A percentile compares a stretch with the other conserved stretches of the same genome.
phyloP scores from a whole-genome alignment of 2,113 vertebrate species.

The Cololabis saira region DNA sequence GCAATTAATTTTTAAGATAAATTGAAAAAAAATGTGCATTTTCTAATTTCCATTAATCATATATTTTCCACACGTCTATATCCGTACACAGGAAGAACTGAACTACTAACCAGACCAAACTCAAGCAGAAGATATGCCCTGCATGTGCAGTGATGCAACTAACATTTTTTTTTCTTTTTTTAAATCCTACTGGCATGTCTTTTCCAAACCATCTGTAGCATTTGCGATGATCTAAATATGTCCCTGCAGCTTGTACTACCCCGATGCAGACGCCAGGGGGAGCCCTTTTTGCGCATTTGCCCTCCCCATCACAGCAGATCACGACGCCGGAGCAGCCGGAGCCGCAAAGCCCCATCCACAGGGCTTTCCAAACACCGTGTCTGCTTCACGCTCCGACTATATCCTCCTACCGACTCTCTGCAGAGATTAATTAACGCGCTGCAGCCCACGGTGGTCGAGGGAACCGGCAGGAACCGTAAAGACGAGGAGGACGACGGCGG shows the following conservation, averaged over 20 bases:
- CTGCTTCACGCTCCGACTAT: constrained; percentile 57
- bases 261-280: constrained; percentile 54
- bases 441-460: constrained; percentile 26
- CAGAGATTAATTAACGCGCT: constrained; percentile 10
- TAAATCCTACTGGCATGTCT: no score
- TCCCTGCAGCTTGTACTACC: neutral
- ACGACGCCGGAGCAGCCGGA: constrained; percentile 58
- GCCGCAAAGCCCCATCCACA: constrained; percentile 74
- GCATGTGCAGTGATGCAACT: no score
- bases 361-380: constrained; percentile 58
- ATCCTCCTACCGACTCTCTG: constrained; percentile 31
- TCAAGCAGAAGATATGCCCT: no score
- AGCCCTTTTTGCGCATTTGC: constrained; percentile 46
- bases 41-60: no score
- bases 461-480: constrained; percentile 7
- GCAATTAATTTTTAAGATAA: no score
- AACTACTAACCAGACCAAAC: no score
- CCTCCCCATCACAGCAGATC: neutral
- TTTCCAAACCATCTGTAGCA: no score
- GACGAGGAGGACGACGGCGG: neutral
- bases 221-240: neutral
- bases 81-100: no score
- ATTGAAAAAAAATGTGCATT: no score
- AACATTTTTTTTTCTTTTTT: no score
- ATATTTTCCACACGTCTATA: no score